Base-by-base conservation (phyloP, 1,140 invertebrate species). In the Danaus melanippus region DNA sequence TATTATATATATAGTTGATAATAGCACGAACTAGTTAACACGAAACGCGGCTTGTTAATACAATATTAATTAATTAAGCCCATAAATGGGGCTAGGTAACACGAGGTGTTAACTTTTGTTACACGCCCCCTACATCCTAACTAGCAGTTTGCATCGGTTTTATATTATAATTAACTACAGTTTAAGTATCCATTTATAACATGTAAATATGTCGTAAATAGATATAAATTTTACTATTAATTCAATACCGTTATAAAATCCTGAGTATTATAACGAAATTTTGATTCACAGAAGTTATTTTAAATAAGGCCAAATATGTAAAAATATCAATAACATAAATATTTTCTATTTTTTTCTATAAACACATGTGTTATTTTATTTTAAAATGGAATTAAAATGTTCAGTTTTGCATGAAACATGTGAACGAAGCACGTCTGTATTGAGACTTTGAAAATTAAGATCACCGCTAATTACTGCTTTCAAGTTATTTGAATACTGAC, bases 21-120 rank as follows among this genome's bases (percentile, higher is more conserved):
- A 69, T 72, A 62, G 66, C 50, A 60, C 58, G 57, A 60, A 65
- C 53, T 39, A 64, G 67, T 67, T 71, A 67, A 78, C 69, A 72
- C 53, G 67, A 61, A 60, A 62, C 61, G 58, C 12, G 55, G 61
- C 66, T 63, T 69, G 72, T 74, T 77, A 67, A 71, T 70, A 73
- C 65, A 69, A 75, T 78, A 70, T 77, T 76, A 76, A 77, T 79
- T 79, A 77, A 80, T 78, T 78, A 76, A 74, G 71, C 66, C 66
- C 60, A 67, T 69, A 76, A 66, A 67, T 66, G 72, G 56, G 51
- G 54, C 61, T 64, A 60, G 49, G 60, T 64, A 70, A 77, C 56
- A 56, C 55, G 64, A 68, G 64, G 50, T 62, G 65, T 68, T 66
- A 69, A 66, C 66, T 64, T 61, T 63, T 62, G 63, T 61, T 64